Percentiles rank a stretch among this genome's conserved stretches.
These are phyloP conservation scores for Scomberomorus guttatus DNA, from an alignment of 2,797 vertebrate species.

Conservation along the genomic window DNA sequence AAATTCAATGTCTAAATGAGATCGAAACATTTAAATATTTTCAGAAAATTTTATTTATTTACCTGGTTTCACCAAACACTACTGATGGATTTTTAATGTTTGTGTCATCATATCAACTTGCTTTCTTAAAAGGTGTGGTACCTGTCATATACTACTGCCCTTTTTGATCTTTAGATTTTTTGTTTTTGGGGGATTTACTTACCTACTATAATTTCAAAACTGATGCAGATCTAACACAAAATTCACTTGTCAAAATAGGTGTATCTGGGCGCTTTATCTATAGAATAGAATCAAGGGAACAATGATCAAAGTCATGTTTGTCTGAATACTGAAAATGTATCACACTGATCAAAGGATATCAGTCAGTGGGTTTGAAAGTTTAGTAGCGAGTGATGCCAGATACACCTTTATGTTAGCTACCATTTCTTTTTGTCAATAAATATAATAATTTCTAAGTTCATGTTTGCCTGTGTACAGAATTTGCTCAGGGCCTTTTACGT, in stretches of 20 bases:
- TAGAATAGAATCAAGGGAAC: conserved; percentile 15
- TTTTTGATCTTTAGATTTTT: neutral
- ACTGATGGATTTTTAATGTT: neutral
- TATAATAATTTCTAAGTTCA: neutral
- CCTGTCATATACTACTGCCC: no score
- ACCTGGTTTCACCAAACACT: neutral
- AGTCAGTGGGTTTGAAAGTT: neutral
- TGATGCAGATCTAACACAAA: neutral
- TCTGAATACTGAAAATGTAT: neutral
- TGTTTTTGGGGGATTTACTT: no score
- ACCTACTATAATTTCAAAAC: neutral
- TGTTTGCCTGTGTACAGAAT: neutral
- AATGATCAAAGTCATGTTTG: conserved; percentile 10
- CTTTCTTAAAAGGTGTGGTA: no score
- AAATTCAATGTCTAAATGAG: neutral
- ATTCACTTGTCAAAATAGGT: neutral
- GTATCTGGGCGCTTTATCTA: neutral
- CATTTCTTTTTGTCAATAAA: neutral
- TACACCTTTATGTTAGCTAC: neutral
- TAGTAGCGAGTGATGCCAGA: no score
- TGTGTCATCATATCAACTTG: neutral
- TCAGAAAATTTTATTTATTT: neutral
- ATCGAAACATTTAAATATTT: neutral
- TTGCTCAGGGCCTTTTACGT: neutral
- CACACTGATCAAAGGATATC: neutral